phyloP scores from a whole-genome alignment of 2,888 invertebrate species.

The Glaucopsyche alexis region DNA sequence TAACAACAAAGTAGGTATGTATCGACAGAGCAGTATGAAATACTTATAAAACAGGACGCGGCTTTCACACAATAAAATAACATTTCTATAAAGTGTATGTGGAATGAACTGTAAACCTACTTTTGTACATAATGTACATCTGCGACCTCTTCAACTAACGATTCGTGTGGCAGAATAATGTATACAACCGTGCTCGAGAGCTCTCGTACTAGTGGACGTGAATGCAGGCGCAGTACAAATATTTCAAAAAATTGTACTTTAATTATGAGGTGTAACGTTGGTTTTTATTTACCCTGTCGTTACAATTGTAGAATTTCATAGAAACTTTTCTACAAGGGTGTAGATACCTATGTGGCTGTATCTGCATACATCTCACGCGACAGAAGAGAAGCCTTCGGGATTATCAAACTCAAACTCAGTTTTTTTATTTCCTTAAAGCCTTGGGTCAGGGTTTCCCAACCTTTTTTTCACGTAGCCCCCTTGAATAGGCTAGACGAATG shows the following conservation, averaged over 20 bases:
- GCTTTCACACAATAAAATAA: no score
- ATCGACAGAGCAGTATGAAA: no score
- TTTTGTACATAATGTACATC: slow-evolving; percentile 14
- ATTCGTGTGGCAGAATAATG: slow-evolving; percentile 23
- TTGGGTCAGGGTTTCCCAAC: no score
- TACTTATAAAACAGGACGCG: no score
- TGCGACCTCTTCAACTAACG: slow-evolving; percentile 25
- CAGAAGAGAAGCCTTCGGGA: no score
- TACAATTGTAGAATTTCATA: not conserved
- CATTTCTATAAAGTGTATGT: not conserved
- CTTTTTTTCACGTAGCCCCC: no score
- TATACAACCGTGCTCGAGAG: slow-evolving; percentile 7
- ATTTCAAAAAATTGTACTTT: slow-evolving; percentile 30
- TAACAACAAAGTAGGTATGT: no score
- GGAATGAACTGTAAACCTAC: slow-evolving; percentile 15
- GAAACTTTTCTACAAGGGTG: not conserved
- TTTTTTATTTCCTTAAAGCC: no score
- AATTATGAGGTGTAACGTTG: slow-evolving; percentile 27
- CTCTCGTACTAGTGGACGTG: slow-evolving; percentile 29
- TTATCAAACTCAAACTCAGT: no score
- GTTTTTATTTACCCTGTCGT: not conserved
- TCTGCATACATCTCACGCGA: no score
- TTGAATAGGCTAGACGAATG: no score
- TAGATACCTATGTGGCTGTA: no score
- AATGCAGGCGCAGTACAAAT: slow-evolving; percentile 29